Evolutionary conservation across 2,797 vertebrate species (phyloP).

Genomic region (Emydoidea blandingii): DNA sequence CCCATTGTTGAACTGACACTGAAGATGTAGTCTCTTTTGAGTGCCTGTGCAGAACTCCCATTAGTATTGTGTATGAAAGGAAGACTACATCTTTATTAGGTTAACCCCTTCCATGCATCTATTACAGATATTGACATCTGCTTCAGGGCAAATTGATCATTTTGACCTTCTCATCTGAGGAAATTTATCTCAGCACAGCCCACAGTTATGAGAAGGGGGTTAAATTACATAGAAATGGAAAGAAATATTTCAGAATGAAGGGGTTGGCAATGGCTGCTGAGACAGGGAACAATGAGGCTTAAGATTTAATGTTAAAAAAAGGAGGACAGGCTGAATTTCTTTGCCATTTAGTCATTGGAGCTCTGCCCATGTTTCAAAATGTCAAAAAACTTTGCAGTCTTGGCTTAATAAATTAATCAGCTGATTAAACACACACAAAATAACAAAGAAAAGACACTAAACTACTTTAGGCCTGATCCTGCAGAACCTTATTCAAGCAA

Average conservation of each 20-base stretch:
- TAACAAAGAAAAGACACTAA: not conserved
- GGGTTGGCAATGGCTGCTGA: slow-evolving; percentile 7
- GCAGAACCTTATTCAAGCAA: not conserved
- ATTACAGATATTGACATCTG: not conserved
- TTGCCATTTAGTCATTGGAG: not conserved
- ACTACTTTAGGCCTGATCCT: not conserved
- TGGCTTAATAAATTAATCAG: slow-evolving; percentile 25
- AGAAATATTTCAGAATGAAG: not conserved
- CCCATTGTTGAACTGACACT: slow-evolving; percentile 6
- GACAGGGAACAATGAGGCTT: slow-evolving; percentile 17
- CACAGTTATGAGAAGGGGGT: not conserved
- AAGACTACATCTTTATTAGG: not conserved
- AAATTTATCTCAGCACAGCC: slow-evolving; percentile 40
- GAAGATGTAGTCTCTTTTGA: slow-evolving; percentile 15
- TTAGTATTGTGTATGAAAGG: not conserved
- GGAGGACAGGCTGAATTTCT: not conserved
- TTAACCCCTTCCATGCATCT: slow-evolving; percentile 17
- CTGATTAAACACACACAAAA: not conserved
- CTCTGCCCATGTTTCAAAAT: not conserved
- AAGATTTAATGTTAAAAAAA: not conserved
- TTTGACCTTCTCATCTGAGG: slow-evolving; percentile 48
- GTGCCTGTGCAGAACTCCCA: slow-evolving; percentile 28
- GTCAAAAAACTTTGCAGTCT: slow-evolving; percentile 15
- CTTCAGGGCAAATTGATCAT: slow-evolving; percentile 8
- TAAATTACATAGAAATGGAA: slow-evolving; percentile 39